A percentile compares a stretch with the other conserved stretches of the same genome.
Conservation (phyloP, 2,113 vertebrate species). For the Natator depressus region DNA sequence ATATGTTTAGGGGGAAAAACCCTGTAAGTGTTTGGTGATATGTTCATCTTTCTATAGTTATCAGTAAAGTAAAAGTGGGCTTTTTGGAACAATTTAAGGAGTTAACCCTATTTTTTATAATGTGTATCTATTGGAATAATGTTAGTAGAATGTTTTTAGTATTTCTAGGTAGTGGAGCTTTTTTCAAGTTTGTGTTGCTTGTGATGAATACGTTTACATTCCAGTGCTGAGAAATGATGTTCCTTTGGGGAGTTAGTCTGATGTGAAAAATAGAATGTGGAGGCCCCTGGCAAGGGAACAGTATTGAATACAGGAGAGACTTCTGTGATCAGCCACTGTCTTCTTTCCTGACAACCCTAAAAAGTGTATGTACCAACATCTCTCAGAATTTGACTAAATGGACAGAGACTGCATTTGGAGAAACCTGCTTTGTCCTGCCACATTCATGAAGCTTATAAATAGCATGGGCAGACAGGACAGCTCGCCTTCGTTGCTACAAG, state of each 20-base stretch:
- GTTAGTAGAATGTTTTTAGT: neutral
- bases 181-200: conserved; percentile 40
- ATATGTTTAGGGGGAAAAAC: neutral
- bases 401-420: neutral
- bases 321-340: conserved; percentile 44
- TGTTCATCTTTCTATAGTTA: neutral
- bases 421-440: neutral
- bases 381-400: conserved; percentile 30
- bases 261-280: conserved; percentile 78
- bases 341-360: conserved; percentile 12
- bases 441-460: neutral
- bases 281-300: conserved; percentile 74
- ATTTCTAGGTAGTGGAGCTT: neutral
- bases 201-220: conserved; percentile 78
- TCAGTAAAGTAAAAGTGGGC: neutral
- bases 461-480: neutral
- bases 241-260: conserved; percentile 76
- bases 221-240: conserved; percentile 77
- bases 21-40: neutral
- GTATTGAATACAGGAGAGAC: conserved; percentile 58
- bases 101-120: neutral
- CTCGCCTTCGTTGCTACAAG: neutral
- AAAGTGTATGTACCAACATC: neutral
- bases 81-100: neutral
- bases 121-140: neutral